Base-by-base conservation (phyloP, 2,797 vertebrate genomes). In the Poeciliopsis gracilis region DNA sequence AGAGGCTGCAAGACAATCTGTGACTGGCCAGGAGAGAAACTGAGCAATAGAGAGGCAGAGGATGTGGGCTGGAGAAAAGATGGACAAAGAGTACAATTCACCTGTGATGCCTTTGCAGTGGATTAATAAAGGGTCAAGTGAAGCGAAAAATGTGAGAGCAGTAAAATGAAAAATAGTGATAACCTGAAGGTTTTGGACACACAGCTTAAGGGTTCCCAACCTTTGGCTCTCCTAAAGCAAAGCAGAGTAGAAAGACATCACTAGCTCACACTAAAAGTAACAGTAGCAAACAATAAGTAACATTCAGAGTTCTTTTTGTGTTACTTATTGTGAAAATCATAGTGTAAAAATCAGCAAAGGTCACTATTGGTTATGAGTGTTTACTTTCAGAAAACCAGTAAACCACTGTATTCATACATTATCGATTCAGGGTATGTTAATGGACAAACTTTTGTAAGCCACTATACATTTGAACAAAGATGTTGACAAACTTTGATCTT, bases 1-100 rank as follows among this genome's bases (percentile, higher is more conserved):
- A 98, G 89, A 96, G 98, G 93, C 97, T 99, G 93, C 97, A 98
- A 95, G 98, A 99, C 96, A 98, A 97, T 97, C 96, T 98, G 97
- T 99, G 94, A 98, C 95, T 91, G 91, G 80, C 23, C 36, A 18
- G 75, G 82, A 82, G 47, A 76, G 61, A 83, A 91, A 86, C 88
- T 78, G 86, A 76, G 63, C 73, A 76, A 78, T 16, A 75, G 75
- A 53, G 86, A 80, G 85, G 80, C 78, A 83, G 84, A 81, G 84
- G 89, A 86, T 76, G 77, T 81, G 72, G 59, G 79, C 75, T 76
- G 86, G 80, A 77, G 73, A 75, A 83, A 78, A 73, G 74, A 90
- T 16, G 85, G 88, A 92, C 88, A 88, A 89, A 84, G 89, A 92
- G 86, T 92, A 91, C 90, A 94, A 95, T 94, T 96, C 95, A 96